A percentile compares a stretch with the other conserved stretches of the same genome.
phyloP scores from a whole-genome alignment of 2,888 invertebrate species.

The Oscheius onirici region DNA sequence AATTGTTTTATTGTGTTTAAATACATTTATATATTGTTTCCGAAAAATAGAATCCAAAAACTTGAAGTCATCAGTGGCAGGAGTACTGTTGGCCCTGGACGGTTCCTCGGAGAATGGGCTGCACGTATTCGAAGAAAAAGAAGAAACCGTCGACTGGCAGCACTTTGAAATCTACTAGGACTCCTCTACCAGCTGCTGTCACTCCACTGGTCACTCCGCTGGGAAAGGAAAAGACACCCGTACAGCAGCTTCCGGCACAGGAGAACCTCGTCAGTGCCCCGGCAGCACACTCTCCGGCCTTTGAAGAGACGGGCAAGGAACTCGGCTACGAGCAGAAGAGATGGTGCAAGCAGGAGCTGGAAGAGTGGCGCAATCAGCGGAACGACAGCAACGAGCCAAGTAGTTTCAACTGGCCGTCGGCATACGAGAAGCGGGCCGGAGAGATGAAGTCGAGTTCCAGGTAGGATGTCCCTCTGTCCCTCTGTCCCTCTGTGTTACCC shows the following conservation, averaged over 20 bases:
- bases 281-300: background rate
- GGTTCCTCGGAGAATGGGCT: background rate
- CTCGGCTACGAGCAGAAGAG: background rate
- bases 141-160: background rate
- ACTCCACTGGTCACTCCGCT: background rate
- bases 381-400: background rate
- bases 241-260: background rate
- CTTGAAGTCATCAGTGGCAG: too few relatives aligned
- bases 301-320: constrained; percentile 15
- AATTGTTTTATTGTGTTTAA: too few relatives aligned
- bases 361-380: background rate
- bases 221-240: background rate
- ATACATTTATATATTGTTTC: too few relatives aligned
- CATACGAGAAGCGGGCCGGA: background rate
- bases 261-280: constrained; percentile 2
- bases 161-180: background rate
- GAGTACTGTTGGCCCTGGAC: background rate
- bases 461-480: background rate
- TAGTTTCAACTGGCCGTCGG: constrained; percentile 5
- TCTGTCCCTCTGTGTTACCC: too few relatives aligned
- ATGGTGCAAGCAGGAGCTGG: background rate
- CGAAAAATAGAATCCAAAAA: too few relatives aligned
- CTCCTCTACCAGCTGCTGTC: background rate
- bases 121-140: background rate
- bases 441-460: background rate